Evolutionary conservation across 1,140 invertebrate species (phyloP).

Genomic region (Euborellia annulipes): DNA sequence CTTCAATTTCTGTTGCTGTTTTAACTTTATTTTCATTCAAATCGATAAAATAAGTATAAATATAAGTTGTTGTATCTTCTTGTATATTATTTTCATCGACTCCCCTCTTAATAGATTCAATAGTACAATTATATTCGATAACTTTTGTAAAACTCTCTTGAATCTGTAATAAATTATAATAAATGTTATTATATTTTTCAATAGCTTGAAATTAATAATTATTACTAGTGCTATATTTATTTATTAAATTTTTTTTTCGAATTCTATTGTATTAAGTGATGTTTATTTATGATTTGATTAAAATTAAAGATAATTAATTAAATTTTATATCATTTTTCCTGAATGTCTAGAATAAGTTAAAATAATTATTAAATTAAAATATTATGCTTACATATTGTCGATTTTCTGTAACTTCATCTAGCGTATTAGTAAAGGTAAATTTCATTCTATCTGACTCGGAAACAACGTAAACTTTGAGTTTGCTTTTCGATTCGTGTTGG

Average conservation of each 20-base stretch:
- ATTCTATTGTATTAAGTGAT: no score
- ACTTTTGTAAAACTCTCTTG: constrained; percentile 24
- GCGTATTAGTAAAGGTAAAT: constrained; percentile 6
- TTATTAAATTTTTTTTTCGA: no score
- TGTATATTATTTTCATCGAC: constrained; percentile 20
- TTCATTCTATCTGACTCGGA: constrained; percentile 4
- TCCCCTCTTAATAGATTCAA: constrained; percentile 30
- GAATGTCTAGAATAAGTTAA: constrained; percentile 1
- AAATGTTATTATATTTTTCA: no score
- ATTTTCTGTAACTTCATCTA: constrained; percentile 1
- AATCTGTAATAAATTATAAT: constrained; percentile 23
- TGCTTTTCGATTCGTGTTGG: neutral
- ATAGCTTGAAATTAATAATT: no score
- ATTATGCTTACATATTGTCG: no score
- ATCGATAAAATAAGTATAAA: constrained; percentile 33
- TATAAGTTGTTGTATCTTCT: constrained; percentile 25
- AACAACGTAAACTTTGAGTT: constrained; percentile 8
- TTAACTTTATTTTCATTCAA: constrained; percentile 26
- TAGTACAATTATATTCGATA: constrained; percentile 32
- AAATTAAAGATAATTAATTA: no score
- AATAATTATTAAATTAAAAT: neutral
- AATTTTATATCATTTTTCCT: neutral
- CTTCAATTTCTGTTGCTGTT: constrained; percentile 24
- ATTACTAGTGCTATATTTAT: no score
- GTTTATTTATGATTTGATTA: no score